Base-by-base conservation (phyloP, 92 coral and sea anemone species). In the Palythoa heliodiscus region DNA sequence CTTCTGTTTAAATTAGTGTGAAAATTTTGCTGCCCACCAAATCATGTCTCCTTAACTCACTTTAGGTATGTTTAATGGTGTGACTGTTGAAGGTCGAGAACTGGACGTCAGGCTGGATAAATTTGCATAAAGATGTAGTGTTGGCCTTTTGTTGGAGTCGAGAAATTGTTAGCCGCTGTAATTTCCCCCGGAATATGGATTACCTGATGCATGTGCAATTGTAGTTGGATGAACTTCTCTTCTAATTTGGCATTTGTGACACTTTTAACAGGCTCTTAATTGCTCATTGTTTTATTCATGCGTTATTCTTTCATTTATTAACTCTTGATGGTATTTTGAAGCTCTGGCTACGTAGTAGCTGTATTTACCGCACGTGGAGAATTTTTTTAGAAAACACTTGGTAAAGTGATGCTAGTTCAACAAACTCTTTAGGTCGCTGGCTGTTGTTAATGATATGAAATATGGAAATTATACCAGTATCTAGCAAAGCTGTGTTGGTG, bases 81-180 rank as follows among this genome's bases (percentile, higher is more conserved):
- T 86, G 54, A 12, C 87, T n/a, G 87, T 92, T 78, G 99, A 94
- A 71, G 99, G 99, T 43, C 94, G 99, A 17, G 97, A 96, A 73
- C 89, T 96, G 81, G 99, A 96, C 57, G 99, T 96, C 70, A 87
- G 99, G 70, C 79, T 96, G 92, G 99, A 96, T 73, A 87, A 95
- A 89, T 92, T 94, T 79, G 98, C 92, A 55, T 94, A 91, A 94
- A 87, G 68, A 64, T 67, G 75, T 69, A 9, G 23, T 63, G 60
- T 72, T 73, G 80, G 38, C 39, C 57, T 54, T 17, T 75, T 47
- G 60, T 16, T 39, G 50, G 82, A 76, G 50, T 25, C 13, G 74
- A 24, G 38, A 40, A 73, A 47, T 25, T 48, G 4, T 63, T 4
- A 43, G 83, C 48, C 6, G 55, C 63, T 78, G 61, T 63, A 58